Percentiles rank a stretch among this genome's conserved stretches.
phyloP scores from a whole-genome alignment of 2,888 invertebrate species.

The Norana najaformis region DNA sequence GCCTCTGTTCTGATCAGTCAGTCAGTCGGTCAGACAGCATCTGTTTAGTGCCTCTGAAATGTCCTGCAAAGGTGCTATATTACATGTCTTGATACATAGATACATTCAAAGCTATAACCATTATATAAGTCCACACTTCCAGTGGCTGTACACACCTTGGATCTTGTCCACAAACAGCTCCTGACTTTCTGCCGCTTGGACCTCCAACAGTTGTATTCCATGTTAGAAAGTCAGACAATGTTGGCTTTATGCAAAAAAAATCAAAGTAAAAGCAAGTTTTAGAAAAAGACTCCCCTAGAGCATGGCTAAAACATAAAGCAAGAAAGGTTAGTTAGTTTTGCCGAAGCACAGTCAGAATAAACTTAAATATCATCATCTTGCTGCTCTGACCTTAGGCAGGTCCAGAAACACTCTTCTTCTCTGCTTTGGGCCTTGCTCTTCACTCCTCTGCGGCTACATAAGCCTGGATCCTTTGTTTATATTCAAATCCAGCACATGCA shows the following conservation, averaged over 20 bases:
- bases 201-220: conserved; percentile 34
- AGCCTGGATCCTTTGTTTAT: too few species aligned
- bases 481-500: too few species aligned
- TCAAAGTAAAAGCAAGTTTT: not conserved
- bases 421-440: too few species aligned
- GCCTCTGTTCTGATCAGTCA: too few species aligned
- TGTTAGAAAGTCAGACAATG: conserved; percentile 28
- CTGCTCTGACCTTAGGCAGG: too few species aligned
- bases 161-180: conserved; percentile 94
- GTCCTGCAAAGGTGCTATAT: not conserved
- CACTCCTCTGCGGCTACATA: too few species aligned
- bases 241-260: conserved; percentile 24
- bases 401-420: too few species aligned
- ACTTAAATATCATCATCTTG: not conserved
- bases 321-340: not conserved
- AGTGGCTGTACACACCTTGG: conserved; percentile 71
- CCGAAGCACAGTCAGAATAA: not conserved
- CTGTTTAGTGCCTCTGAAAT: too few species aligned
- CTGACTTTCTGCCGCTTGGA: conserved; percentile 72
- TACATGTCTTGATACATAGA: not conserved
- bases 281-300: not conserved
- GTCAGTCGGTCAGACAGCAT: too few species aligned
- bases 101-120: not conserved
- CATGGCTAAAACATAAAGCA: not conserved
- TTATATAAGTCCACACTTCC: not conserved